Conservation (phyloP, 2,113 vertebrate genomes). For the Canis aureus region DNA sequence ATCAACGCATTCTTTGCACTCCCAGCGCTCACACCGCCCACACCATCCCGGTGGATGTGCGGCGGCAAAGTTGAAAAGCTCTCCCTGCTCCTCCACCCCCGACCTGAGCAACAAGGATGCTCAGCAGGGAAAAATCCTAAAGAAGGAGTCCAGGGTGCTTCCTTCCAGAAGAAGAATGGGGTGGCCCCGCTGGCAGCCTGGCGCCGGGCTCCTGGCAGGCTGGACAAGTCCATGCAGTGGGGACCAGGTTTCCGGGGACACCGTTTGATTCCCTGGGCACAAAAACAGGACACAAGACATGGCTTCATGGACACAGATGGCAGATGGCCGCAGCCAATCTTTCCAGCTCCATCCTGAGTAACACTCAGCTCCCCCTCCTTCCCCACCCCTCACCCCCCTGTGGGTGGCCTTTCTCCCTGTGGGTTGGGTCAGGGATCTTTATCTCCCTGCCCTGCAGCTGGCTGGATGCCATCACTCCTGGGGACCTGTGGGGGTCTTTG, state of each 20-base stretch:
- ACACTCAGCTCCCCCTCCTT: no score
- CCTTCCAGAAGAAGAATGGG: neutral
- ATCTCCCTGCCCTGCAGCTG: neutral
- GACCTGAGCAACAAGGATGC: fast-evolving
- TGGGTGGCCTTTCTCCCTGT: no score
- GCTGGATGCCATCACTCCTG: neutral
- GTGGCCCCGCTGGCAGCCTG: neutral
- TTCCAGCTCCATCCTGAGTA: no score
- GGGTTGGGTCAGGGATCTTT: neutral
- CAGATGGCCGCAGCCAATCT: neutral
- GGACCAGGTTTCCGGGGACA: no score
- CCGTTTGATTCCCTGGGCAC: no score
- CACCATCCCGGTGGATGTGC: neutral
- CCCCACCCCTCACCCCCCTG: no score
- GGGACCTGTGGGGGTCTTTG: neutral
- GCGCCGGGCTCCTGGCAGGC: no score
- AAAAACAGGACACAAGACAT: neutral
- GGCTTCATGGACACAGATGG: neutral
- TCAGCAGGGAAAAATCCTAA: fast-evolving
- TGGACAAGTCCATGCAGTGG: neutral
- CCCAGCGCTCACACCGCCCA: fast-evolving
- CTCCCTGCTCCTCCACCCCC: neutral
- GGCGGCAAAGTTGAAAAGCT: neutral
- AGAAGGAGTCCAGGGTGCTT: neutral
- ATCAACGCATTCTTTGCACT: neutral